A percentile compares a stretch with the other conserved stretches of the same genome.
Conservation (phyloP, 2,113 vertebrate genomes). For the Antechinus flavipes region DNA sequence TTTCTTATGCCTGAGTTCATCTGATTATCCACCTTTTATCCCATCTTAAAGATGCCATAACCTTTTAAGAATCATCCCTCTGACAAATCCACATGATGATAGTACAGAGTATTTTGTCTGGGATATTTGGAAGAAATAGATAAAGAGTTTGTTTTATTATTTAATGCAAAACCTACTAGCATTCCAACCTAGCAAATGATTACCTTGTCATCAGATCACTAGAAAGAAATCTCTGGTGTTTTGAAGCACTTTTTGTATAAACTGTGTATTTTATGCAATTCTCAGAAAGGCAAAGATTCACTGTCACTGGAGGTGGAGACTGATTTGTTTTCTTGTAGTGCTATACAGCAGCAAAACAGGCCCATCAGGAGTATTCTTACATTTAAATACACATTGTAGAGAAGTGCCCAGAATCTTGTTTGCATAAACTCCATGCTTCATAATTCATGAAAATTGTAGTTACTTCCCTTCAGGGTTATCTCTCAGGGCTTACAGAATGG, state of each 20-base stretch:
- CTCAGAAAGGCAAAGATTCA: background rate
- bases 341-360: background rate
- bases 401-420: constrained; percentile 28
- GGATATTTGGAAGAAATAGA: background rate
- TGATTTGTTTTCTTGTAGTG: background rate
- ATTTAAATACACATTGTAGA: background rate
- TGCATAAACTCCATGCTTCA: background rate
- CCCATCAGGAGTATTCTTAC: background rate
- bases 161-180: background rate
- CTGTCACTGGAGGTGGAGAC: background rate
- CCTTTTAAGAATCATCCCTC: background rate
- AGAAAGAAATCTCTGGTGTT: background rate
- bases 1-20: background rate
- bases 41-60: background rate
- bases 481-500: background rate
- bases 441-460: background rate
- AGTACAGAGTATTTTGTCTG: background rate
- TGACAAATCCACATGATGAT: background rate
- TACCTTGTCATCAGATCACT: background rate
- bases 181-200: background rate
- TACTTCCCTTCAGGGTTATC: background rate
- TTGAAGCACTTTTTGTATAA: background rate
- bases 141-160: background rate
- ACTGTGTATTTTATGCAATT: background rate
- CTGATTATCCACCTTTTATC: background rate